Evolutionary conservation across 2,888 invertebrate genomes (phyloP), one percentile per base, ranked within the genome.

Genomic region (Lymantria monacha): DNA sequence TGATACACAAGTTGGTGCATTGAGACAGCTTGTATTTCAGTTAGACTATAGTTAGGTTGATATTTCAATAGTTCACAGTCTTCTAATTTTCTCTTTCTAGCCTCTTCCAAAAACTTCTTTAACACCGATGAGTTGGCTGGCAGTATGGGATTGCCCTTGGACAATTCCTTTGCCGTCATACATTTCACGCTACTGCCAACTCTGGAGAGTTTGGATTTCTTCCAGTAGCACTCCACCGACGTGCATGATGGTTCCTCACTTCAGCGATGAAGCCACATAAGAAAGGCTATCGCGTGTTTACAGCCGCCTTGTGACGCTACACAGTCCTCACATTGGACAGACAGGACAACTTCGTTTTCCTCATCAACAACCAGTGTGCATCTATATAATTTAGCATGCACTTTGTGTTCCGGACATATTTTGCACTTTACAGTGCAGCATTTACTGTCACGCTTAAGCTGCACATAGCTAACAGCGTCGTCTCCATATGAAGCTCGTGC

Each of bases 341-440:
- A 10, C 8, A 10, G 9, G n/a, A 37, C n/a, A 10, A 37, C n/a
- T 10, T n/a, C 37, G 5, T 37, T 37, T 10, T 37, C n/a, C n/a
- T 37, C 37, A n/a, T 37, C 37, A 10, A 37, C n/a, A 8, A 37
- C 37, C 37, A 37, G 8, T n/a, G 37, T 37, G 8, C 8, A 8
- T 8, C n/a, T n/a, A n/a, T 37, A 37, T 10, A n/a, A 37, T 8
- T n/a, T 37, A n/a, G 9, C n/a, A 8, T n/a, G 8, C 8, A 45
- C 45, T 45, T 45, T 45, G 38, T 45, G 45, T 22, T 45, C 37
- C 1, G 45, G 45, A 15, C 45, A 37, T 2, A 45, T 37, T n/a
- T 45, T 45, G 44, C 60, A 63, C 52, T 59, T 59, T 8, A 63
- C 55, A 0, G 57, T 30, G 61, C 53, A 51, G 15, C 13, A 14